These are phyloP conservation scores for Formicarius rufipectus DNA, from an alignment of 2,113 vertebrate species.

Conservation along the genomic window DNA sequence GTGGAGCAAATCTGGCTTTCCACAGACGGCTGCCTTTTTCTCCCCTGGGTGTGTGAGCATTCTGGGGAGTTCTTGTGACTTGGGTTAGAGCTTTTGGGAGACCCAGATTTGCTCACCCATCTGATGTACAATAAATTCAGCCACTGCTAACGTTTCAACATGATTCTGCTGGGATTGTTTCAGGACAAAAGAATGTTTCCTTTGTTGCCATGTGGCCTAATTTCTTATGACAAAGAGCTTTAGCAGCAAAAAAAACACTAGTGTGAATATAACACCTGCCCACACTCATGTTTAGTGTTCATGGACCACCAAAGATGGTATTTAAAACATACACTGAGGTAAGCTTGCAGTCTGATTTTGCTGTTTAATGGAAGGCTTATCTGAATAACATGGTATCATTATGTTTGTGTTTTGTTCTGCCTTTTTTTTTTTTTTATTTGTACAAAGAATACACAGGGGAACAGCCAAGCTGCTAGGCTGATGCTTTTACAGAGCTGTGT, in stretches of 20 bases:
- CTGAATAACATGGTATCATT: neutral
- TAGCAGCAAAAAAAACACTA: neutral
- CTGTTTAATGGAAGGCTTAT: neutral
- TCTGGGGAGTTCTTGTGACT: neutral
- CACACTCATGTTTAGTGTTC: neutral
- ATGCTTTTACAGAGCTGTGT: neutral
- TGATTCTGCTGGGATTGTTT: conserved; percentile 34
- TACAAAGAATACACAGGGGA: neutral
- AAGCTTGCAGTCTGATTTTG: neutral
- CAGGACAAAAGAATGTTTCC: neutral
- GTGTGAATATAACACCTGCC: neutral
- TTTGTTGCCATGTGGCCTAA: conserved; percentile 21
- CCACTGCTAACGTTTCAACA: neutral
- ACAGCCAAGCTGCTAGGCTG: neutral
- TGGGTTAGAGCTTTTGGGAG: neutral
- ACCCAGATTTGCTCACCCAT: neutral
- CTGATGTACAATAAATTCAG: neutral
- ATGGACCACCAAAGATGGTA: neutral
- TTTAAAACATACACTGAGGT: neutral
- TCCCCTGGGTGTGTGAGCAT: accelerated
- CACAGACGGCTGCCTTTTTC: neutral
- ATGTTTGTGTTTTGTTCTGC: neutral
- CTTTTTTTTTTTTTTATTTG: neutral
- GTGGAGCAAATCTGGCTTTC: neutral
- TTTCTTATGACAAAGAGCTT: conserved; percentile 37